phyloP scores from a whole-genome alignment of 2,888 invertebrate species.

The Drosophila merina region DNA sequence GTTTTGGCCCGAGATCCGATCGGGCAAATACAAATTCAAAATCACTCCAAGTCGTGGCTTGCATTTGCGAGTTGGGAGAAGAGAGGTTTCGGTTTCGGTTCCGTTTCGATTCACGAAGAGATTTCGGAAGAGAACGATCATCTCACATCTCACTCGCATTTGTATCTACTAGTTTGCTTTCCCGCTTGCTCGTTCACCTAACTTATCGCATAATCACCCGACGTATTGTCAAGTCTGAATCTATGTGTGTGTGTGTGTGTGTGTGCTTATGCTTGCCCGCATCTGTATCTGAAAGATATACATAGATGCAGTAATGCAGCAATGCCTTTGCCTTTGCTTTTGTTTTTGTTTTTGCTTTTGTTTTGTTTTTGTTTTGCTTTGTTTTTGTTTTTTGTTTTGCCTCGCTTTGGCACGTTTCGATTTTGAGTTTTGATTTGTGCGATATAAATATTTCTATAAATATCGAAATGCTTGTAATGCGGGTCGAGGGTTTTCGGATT shows the following conservation, averaged over 20 bases:
- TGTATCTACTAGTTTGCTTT: constrained; percentile 23
- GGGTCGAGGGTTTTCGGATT: no score
- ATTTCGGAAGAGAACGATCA: constrained; percentile 1
- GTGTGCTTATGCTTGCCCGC: constrained; percentile 1
- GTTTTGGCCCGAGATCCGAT: constrained; percentile 31
- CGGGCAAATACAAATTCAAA: constrained; percentile 22
- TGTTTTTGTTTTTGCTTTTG: constrained; percentile 1
- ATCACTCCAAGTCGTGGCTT: constrained; percentile 30
- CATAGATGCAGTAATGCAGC: constrained; percentile 46
- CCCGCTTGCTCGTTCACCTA: constrained; percentile 57
- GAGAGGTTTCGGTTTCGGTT: constrained; percentile 16
- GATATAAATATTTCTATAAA: constrained; percentile 5
- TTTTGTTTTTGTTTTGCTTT: no score
- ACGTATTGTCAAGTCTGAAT: constrained; percentile 66
- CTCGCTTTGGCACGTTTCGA: constrained; percentile 37
- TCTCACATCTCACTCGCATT: not conserved
- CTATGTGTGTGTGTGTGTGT: constrained; percentile 8
- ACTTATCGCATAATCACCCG: constrained; percentile 76
- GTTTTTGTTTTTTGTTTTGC: constrained; percentile 3
- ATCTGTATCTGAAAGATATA: constrained; percentile 16
- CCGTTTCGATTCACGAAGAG: constrained; percentile 10
- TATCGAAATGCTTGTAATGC: constrained; percentile 12
- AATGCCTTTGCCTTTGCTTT: constrained; percentile 17
- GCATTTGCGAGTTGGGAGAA: constrained; percentile 17
- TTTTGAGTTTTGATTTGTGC: constrained; percentile 38